These are phyloP conservation scores for Calyptommatus sinebrachiatus DNA, from an alignment of 2,113 vertebrate genomes.

Conservation along the genomic window DNA sequence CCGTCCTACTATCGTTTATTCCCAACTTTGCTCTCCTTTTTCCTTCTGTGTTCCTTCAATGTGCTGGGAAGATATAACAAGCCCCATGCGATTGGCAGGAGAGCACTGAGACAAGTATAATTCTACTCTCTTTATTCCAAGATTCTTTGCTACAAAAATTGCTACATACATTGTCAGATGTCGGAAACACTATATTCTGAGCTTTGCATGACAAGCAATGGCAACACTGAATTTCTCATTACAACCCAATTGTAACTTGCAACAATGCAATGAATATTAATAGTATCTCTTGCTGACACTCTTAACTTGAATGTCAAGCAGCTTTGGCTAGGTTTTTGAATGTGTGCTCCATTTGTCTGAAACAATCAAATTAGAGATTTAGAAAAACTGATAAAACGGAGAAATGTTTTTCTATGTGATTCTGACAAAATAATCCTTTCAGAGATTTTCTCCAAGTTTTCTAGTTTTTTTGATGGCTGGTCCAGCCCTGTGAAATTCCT, in stretches of 20 bases:
- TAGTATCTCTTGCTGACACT: conserved; percentile 4
- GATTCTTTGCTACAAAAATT: neutral
- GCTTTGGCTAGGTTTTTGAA: neutral
- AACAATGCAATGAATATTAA: conserved; percentile 25
- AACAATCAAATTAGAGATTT: neutral
- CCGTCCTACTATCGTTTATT: neutral
- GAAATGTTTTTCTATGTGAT: neutral
- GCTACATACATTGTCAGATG: neutral
- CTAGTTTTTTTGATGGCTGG: neutral
- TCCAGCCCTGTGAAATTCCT: neutral
- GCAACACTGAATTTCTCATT: conserved; percentile 20
- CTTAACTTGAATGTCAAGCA: conserved; percentile 16
- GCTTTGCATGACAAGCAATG: conserved; percentile 6
- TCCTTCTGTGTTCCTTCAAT: neutral
- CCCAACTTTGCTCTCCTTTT: neutral
- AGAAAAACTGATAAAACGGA: neutral
- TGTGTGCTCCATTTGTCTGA: neutral
- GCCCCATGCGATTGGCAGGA: neutral
- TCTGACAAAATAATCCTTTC: neutral
- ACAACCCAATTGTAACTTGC: conserved; percentile 4
- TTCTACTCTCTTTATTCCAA: neutral
- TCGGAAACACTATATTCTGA: neutral
- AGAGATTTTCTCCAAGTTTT: neutral
- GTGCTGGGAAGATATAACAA: neutral
- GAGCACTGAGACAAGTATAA: neutral